A percentile compares a stretch with the other conserved stretches of the same genome.
Conservation (phyloP, 2,113 vertebrate species). For the Chamaetylas fuelleborni region DNA sequence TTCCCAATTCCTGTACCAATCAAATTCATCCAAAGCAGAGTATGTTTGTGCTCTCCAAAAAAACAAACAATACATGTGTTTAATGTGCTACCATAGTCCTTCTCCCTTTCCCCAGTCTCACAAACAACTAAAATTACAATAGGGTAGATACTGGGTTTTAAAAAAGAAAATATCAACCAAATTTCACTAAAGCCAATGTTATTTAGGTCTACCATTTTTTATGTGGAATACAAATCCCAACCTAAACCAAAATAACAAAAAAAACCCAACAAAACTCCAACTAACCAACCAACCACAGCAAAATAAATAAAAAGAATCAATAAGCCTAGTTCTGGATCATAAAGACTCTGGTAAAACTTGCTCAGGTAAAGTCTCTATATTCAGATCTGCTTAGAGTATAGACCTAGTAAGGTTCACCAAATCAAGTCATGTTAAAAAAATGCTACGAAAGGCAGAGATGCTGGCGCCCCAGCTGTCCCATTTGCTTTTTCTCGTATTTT, state of each 20-base stretch:
- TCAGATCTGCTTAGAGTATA: neutral
- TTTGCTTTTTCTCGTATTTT: neutral
- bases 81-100: neutral
- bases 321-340: neutral
- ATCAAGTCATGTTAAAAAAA: neutral
- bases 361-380: neutral
- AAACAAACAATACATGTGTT: neutral
- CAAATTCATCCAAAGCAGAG: neutral
- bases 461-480: neutral
- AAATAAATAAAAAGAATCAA: neutral
- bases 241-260: neutral
- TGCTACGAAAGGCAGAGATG: neutral
- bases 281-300: neutral
- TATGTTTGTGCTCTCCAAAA: fast-evolving
- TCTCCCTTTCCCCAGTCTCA: neutral
- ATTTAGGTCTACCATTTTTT: neutral
- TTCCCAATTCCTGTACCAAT: neutral
- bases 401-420: neutral
- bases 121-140: neutral
- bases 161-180: neutral
- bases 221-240: neutral
- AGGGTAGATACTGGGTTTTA: neutral
- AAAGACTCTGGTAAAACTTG: neutral
- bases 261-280: neutral
- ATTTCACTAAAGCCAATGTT: neutral